phyloP scores from a whole-genome alignment of 2,888 invertebrate genomes.

The Torymus aiolomorphi region DNA sequence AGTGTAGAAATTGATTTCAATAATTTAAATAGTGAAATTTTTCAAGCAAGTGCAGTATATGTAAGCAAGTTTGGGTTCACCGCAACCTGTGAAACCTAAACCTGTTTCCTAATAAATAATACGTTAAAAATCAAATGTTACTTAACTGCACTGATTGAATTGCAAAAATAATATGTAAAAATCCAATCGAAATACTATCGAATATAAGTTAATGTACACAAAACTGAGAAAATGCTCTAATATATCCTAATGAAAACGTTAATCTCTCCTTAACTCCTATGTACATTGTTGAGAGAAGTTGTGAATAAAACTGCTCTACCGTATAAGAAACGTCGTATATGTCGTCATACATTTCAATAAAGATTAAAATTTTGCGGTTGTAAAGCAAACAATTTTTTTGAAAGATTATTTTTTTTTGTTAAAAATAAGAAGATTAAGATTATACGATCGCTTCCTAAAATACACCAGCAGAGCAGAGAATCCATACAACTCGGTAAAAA shows the following conservation, averaged over 20 bases:
- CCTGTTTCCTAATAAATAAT: slow-evolving; percentile 1
- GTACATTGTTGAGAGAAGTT: slow-evolving; percentile 39
- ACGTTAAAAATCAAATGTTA: slow-evolving; percentile 8
- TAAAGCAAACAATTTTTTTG: no score
- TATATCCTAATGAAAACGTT: slow-evolving; percentile 28
- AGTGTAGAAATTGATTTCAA: not conserved
- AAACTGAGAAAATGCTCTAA: slow-evolving; percentile 26
- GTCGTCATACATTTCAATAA: no score
- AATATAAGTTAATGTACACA: not conserved
- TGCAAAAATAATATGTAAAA: slow-evolving; percentile 15
- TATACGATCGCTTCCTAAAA: slow-evolving; percentile 2
- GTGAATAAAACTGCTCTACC: slow-evolving; percentile 10
- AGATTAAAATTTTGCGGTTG: no score
- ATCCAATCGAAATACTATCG: not conserved
- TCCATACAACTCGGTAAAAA: slow-evolving; percentile 18
- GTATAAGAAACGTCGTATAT: slow-evolving; percentile 12
- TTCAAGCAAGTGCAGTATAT: no score
- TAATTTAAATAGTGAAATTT: not conserved
- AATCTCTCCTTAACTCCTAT: slow-evolving; percentile 37
- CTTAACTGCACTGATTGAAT: not conserved
- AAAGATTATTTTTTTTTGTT: no score
- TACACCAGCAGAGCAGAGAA: slow-evolving; percentile 20
- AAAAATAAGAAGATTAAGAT: not conserved
- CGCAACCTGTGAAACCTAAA: not conserved
- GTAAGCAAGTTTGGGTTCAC: no score